phyloP scores from a whole-genome alignment of 2,113 vertebrate genomes.

The Riparia riparia region DNA sequence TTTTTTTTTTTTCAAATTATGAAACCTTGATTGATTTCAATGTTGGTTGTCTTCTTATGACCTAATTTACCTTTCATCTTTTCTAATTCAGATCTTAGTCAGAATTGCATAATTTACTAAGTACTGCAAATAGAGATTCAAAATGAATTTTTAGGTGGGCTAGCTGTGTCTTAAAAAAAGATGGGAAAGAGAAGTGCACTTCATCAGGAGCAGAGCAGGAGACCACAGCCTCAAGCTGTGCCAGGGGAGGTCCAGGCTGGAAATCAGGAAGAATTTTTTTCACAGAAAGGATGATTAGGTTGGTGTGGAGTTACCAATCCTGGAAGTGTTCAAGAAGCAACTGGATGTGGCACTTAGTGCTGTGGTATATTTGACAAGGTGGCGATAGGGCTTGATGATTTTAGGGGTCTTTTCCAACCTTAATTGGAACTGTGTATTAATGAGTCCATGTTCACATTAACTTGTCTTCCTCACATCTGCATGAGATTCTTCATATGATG shows the following conservation, averaged over 20 bases:
- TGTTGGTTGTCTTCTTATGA: not conserved
- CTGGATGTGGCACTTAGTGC: not conserved
- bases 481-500: not conserved
- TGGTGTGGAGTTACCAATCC: not conserved
- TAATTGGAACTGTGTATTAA: not conserved
- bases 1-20: not conserved
- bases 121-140: not conserved
- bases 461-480: not conserved
- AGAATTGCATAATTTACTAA: not conserved
- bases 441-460: not conserved
- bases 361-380: not conserved
- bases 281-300: not conserved
- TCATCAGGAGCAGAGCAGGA: not conserved
- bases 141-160: not conserved
- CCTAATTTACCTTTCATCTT: constrained; percentile 34
- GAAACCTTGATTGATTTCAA: not conserved
- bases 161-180: not conserved
- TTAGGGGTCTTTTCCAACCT: not conserved
- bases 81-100: constrained; percentile 8
- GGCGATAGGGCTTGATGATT: not conserved
- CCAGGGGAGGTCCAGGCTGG: not conserved
- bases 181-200: not conserved
- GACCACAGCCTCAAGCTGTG: not conserved
- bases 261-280: not conserved
- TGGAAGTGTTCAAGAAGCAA: not conserved